phyloP scores from a whole-genome alignment of 2,113 vertebrate genomes.

The Triplophysa tibetana region DNA sequence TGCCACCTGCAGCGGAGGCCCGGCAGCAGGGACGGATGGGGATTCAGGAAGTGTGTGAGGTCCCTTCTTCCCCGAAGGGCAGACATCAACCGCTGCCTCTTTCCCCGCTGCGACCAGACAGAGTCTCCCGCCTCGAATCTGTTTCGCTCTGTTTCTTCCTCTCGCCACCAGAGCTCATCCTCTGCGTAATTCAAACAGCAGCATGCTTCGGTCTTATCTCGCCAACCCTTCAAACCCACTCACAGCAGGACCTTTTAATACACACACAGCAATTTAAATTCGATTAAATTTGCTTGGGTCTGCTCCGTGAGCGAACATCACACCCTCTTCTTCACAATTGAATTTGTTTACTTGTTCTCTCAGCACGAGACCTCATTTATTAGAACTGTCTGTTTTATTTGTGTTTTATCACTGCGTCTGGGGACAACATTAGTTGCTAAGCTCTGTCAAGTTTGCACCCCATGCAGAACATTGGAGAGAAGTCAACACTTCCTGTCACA shows the following conservation, averaged over 20 bases:
- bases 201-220: neutral
- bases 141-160: conserved; percentile 11
- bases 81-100: conserved; percentile 5
- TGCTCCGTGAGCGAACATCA: neutral
- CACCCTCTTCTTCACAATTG: neutral
- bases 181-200: neutral
- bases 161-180: conserved; percentile 4
- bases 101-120: neutral
- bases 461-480: conserved; percentile 11
- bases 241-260: conserved; percentile 16
- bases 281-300: conserved; percentile 6
- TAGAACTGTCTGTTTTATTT: conserved; percentile 1
- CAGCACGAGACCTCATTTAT: conserved; percentile 32
- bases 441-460: conserved; percentile 22
- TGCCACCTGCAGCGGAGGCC: conserved; percentile 25
- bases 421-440: conserved; percentile 15
- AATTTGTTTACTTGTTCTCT: conserved; percentile 25
- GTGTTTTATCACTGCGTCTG: conserved; percentile 3
- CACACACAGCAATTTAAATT: conserved; percentile 22
- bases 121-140: neutral
- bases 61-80: neutral
- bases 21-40: conserved; percentile 7
- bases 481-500: conserved; percentile 27
- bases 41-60: neutral
- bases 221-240: conserved; percentile 1